Base-by-base conservation (phyloP, 2,888 invertebrate species). In the Troides oblongomaculatus region DNA sequence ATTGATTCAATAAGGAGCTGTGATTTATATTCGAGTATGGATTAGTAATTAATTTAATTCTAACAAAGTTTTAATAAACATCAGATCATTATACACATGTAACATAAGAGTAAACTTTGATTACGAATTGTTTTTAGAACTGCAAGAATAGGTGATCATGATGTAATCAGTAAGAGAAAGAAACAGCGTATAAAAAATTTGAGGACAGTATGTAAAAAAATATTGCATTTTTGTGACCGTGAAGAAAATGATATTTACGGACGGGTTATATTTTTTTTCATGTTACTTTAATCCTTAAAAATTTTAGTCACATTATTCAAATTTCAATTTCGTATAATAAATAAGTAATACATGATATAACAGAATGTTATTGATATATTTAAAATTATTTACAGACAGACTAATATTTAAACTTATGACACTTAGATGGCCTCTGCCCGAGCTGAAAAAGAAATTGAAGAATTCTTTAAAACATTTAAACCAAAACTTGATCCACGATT, bases 161-260 rank as follows among this genome's bases (percentile, higher is more conserved):
- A 88, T 66, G 73, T 74, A 23, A 75, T 77, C 3, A 83, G 80
- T 8, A 89, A 83, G 72, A 82, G 75, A 61, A 90, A 88, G 72
- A 90, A 86, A 58, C 82, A 86, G 72, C 82, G 84, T 17, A 81
- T 89, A 10, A 88, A 76, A 71, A 88, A 87, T 68, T 76, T 92
- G 21, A 79, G 86, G 30, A 77, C 81, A 6, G 87, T 90, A 36
- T 92, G 92, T 73, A 89, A 85, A 23, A 87, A 84, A 75, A 82
- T 92, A 66, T 75, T 91, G 46, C 84, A 89, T 66, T 88, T 85
- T 70, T 90, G 89, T 71, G 85, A 90, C 72, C 81, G 78, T 6
- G 86, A 90, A 76, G 89, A 90, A 0, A 83, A 87, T n/a, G 85
- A 88, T 59, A 60, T 80, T 72, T 83, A 81, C 74, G 80, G 83